Evolutionary conservation across 2,113 vertebrate species (phyloP).

Genomic region (Dicrurus megarhynchus): DNA sequence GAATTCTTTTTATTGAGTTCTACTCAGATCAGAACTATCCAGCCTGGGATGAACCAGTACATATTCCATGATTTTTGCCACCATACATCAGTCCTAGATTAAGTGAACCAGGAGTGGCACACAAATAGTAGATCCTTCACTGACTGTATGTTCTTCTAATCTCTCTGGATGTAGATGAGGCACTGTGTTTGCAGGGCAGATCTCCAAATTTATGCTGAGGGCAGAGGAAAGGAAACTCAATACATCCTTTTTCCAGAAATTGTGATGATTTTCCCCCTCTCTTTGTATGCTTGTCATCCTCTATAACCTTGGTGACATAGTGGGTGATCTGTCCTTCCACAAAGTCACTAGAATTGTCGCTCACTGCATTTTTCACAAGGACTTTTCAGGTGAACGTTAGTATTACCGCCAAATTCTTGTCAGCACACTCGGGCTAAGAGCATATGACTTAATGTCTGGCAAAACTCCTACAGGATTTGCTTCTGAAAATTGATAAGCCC

Average conservation of each 20-base stretch:
- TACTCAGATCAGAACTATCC: neutral
- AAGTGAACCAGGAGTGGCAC: neutral
- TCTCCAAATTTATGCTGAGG: neutral
- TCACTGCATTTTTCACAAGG: conserved; percentile 3
- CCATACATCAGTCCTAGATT: neutral
- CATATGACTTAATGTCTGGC: neutral
- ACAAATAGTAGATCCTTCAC: neutral
- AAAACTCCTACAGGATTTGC: neutral
- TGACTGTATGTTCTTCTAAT: neutral
- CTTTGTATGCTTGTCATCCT: neutral
- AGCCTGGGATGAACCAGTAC: neutral
- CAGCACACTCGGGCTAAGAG: neutral
- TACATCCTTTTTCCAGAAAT: neutral
- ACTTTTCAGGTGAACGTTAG: neutral
- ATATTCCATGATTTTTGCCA: neutral
- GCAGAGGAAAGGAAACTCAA: neutral
- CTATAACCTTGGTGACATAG: neutral
- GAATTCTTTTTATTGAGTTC: neutral
- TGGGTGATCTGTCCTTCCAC: neutral
- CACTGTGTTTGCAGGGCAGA: neutral
- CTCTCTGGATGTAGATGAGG: neutral
- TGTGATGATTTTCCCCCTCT: rapidly evolving
- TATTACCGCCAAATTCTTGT: neutral
- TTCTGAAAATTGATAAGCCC: conserved; percentile 10
- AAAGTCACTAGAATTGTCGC: neutral